Percentiles rank a stretch among this genome's conserved stretches.
These are phyloP conservation scores for Brachionus angularis DNA, from an alignment of 1,140 invertebrate genomes.

Conservation along the genomic window DNA sequence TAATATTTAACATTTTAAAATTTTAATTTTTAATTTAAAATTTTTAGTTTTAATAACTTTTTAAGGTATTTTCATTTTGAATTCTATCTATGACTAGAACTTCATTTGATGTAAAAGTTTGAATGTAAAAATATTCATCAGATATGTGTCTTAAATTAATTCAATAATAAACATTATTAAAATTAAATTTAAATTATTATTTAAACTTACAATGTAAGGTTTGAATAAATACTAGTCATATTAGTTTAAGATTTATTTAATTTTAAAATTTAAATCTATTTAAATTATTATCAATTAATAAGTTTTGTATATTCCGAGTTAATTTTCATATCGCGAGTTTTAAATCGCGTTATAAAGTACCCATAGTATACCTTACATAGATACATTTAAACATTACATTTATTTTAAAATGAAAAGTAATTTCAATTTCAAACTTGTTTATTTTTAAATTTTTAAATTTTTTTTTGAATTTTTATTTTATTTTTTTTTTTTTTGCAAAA, in stretches of 20 bases:
- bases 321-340: background rate
- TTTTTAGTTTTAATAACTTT: background rate
- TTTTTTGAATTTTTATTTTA: slow-evolving; percentile 7
- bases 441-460: background rate
- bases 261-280: background rate
- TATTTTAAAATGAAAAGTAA: no score
- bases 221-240: slow-evolving; percentile 14
- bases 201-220: background rate
- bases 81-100: slow-evolving; percentile 14
- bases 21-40: background rate
- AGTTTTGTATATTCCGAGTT: background rate
- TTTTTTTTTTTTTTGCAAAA: no score
- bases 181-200: background rate
- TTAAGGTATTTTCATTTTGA: slow-evolving; percentile 3
- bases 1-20: background rate
- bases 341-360: slow-evolving; percentile 23
- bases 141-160: slow-evolving; percentile 1
- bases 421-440: no score
- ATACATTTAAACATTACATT: no score
- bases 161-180: slow-evolving; percentile 4
- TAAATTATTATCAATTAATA: no score
- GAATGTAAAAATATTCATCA: slow-evolving; percentile 30
- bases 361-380: no score
- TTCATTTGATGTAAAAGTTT: slow-evolving; percentile 10
- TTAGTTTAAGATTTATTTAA: background rate